Base-by-base conservation (phyloP, 2,888 invertebrate species). In the Trissolcus japonicus region DNA sequence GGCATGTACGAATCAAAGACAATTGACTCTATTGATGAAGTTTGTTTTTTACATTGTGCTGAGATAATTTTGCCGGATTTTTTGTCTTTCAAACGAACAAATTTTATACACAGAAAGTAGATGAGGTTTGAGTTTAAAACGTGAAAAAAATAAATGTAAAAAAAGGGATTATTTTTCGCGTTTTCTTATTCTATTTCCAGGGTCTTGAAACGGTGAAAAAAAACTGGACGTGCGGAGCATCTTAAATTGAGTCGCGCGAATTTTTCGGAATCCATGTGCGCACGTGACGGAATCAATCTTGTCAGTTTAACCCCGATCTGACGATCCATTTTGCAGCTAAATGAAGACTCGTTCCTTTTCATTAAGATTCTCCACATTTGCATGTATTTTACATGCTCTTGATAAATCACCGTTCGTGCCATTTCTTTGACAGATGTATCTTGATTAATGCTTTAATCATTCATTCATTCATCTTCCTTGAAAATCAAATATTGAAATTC, bases 231-330 rank as follows among this genome's bases (percentile, higher is more conserved):
- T 19, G 19, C 40, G 43, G 11, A n/a, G 59, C 43, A 16, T 67
- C 41, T 55, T 19, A 53, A 48, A 69, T 53, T 56, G 62, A 71
- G 53, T 21, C 61, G 40, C 50, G 56, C 43, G 14, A 51, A 67
- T 74, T 76, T 71, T 66, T 76, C 53, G 66, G 13, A 55, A 76
- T 71, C 21, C 55, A 41, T 43, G 40, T 41, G 57, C 68, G 75
- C 75, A 40, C 76, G 69, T 71, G 76, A 76, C 56, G 60, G 66
- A 76, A 76, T 76, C 76, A 69, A 61, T 69, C 76, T 40, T 69
- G 55, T 63, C 43, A 46, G 59, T 61, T 72, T 21, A 72, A 65
- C 56, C 48, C 21, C 57, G 61, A 71, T 59, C 63, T 40, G 41
- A 53, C 50, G 55, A 60, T 73, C 54, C 53, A 56, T 56, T 74